Base-by-base conservation (phyloP, 2,113 vertebrate genomes). In the Siniperca knerii region DNA sequence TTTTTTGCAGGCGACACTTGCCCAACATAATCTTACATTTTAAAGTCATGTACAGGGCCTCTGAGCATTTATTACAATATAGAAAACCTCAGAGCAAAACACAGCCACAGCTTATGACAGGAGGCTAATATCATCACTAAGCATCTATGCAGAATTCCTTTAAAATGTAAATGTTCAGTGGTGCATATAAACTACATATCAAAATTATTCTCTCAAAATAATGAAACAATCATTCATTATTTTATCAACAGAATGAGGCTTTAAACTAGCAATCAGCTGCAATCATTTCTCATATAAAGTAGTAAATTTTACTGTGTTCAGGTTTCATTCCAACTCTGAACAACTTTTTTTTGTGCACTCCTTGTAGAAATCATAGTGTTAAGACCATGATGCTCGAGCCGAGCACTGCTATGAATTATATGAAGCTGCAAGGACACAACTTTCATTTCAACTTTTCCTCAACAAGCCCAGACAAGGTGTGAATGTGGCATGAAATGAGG, bases 401-500 rank as follows among this genome's bases (percentile, higher is more conserved):
- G 3, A 73, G 72, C 67, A 57, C 46, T 23, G 75, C 78, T 72
- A 40, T 37, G 50, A 85, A 71, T 81, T 79, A 77, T 70, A 54
- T 75, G 79, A 89, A 78, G 64, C 85, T 81, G 81, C 71, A 82
- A 88, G 77, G 71, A 76, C 89, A 75, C 82, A 87, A 88, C 84
- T 89, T 92, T 84, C 80, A 91, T 88, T 91, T 89, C 21, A 88
- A 91, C 82, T 90, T 89, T 87, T 74, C 83, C 77, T 86, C 85
- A 90, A 78, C 76, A 61, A 92, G 82, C 71, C 75, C 72, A 90
- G 87, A 90, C 76, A 89, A 92, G 90, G 93, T 93, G 88, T 89
- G 92, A 94, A 94, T 92, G 90, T 92, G 94, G 80, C 93, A 90
- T 94, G 92, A 95, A 95, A 93, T 94, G 90, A 94, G 92, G 84